Evolutionary conservation across 2,888 invertebrate species (phyloP).

Genomic region (Glyphotaelius pellucidus): DNA sequence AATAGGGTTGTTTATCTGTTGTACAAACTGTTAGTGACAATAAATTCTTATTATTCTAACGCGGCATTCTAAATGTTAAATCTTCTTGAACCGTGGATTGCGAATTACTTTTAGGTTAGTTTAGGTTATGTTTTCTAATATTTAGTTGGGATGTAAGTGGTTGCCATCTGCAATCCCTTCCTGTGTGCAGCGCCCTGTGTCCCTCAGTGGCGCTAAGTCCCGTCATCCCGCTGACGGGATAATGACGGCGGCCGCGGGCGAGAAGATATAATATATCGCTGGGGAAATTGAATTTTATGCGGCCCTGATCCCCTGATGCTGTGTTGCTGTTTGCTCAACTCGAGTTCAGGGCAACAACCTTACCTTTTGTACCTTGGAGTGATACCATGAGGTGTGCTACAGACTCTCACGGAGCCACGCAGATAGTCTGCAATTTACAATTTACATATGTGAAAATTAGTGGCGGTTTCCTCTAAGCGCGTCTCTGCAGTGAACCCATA

Average conservation of each 20-base stretch:
- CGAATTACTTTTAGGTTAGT: no score
- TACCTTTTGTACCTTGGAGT: background rate
- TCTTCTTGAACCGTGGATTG: no score
- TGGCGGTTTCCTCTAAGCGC: no score
- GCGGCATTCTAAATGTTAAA: no score
- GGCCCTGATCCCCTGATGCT: slow-evolving; percentile 5
- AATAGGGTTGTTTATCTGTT: no score
- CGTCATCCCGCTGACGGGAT: slow-evolving; percentile 68
- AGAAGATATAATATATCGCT: slow-evolving; percentile 64
- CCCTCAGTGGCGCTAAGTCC: slow-evolving; percentile 66
- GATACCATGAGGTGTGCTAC: background rate
- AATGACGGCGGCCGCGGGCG: slow-evolving; percentile 66
- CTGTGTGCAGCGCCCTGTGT: background rate
- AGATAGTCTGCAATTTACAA: background rate
- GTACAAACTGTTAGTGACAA: no score
- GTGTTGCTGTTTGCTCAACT: slow-evolving; percentile 38
- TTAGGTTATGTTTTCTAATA: no score
- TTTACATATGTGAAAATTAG: background rate
- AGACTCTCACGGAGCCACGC: background rate
- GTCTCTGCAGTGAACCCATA: no score
- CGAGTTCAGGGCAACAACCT: slow-evolving; percentile 43
- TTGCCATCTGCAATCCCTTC: no score
- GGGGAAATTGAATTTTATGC: slow-evolving; percentile 68
- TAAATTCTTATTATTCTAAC: no score
- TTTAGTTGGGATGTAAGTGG: no score